Evolutionary conservation across 2,888 invertebrate species (phyloP).

Genomic region (Laothoe populi): DNA sequence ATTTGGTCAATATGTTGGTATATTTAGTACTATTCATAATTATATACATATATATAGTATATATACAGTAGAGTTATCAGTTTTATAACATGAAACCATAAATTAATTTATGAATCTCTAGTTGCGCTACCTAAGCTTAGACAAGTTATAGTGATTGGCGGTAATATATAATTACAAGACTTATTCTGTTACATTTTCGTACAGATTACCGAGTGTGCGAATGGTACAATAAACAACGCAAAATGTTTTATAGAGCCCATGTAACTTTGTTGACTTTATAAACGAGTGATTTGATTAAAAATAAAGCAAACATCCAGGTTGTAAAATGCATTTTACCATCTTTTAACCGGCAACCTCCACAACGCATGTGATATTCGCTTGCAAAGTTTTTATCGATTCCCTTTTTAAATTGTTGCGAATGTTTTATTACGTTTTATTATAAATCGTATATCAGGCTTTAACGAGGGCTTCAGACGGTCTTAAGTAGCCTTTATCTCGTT

Average conservation of each 20-base stretch:
- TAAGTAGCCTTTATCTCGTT: constrained; percentile 79
- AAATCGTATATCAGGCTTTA: constrained; percentile 80
- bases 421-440: constrained; percentile 81
- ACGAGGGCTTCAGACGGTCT: constrained; percentile 68
- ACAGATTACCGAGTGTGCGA: constrained; percentile 26
- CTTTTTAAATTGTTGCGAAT: constrained; percentile 82
- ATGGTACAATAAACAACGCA: constrained; percentile 28
- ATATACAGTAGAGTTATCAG: neutral
- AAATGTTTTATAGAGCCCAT: constrained; percentile 34
- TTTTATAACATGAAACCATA: constrained; percentile 2
- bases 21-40: no score
- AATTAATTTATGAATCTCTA: constrained; percentile 8
- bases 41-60: no score
- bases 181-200: constrained; percentile 17
- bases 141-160: constrained; percentile 9
- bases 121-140: constrained; percentile 14
- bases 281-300: constrained; percentile 63
- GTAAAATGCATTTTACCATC: constrained; percentile 80
- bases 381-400: constrained; percentile 76
- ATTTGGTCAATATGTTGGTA: no score
- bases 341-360: constrained; percentile 61
- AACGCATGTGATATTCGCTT: constrained; percentile 71
- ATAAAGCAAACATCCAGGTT: constrained; percentile 61
- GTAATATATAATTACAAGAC: constrained; percentile 21
- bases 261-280: constrained; percentile 56